Percentiles rank a stretch among this genome's conserved stretches.
These are phyloP conservation scores for Pyrocoelia pectoralis DNA, from an alignment of 2,888 invertebrate species.

Conservation along the genomic window DNA sequence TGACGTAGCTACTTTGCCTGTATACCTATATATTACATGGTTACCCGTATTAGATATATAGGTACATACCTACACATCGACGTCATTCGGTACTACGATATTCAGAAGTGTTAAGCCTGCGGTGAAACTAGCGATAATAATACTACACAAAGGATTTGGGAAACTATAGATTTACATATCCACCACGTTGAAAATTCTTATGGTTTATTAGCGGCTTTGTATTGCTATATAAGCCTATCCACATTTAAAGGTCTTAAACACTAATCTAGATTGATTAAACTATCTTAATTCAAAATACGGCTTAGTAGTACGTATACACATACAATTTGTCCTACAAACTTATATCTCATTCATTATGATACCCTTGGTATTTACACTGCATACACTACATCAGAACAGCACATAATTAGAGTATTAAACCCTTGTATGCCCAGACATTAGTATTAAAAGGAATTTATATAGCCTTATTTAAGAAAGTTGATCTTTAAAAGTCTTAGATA, in stretches of 20 bases:
- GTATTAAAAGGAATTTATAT: conserved; percentile 7
- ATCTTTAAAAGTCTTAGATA: conserved; percentile 24
- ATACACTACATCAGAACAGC: too few relatives aligned
- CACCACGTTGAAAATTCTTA: conserved; percentile 17
- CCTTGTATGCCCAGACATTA: not conserved
- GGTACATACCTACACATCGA: too few relatives aligned
- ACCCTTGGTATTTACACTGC: too few relatives aligned
- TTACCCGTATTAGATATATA: too few relatives aligned
- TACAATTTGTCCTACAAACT: not conserved
- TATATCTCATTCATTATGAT: too few relatives aligned
- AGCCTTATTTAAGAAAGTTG: conserved; percentile 22
- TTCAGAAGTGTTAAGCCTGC: too few relatives aligned
- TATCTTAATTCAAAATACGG: not conserved
- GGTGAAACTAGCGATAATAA: conserved; percentile 20
- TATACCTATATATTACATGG: too few relatives aligned
- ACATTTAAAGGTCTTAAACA: not conserved
- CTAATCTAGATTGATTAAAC: too few relatives aligned
- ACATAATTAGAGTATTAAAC: too few relatives aligned
- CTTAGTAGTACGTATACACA: not conserved
- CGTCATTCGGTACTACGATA: too few relatives aligned
- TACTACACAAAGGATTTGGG: conserved; percentile 26
- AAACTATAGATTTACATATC: conserved; percentile 23
- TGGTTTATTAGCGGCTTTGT: conserved; percentile 11
- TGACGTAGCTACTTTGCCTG: too few relatives aligned
- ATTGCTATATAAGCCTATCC: not conserved